Base-by-base conservation (phyloP, 2,888 invertebrate genomes). In the Eupithecia dodoneata region DNA sequence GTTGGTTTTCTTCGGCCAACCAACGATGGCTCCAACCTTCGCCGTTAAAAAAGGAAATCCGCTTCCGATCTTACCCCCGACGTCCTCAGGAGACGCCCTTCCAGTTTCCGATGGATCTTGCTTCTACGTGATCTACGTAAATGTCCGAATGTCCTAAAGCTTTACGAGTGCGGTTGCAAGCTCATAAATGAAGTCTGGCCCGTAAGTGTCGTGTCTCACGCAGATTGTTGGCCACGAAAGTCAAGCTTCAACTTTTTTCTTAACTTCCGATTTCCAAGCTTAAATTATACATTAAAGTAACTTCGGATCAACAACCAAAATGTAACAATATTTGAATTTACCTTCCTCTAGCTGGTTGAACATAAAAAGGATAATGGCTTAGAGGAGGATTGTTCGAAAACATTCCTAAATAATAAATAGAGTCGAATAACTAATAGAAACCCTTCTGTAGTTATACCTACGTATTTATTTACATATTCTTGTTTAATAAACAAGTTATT, bases 121-220 rank as follows among this genome's bases (percentile, higher is more conserved):
- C n/a, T 9, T 59, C 18, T 59, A 13, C 49, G 49, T 59, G 52
- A 52, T 52, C 49, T 52, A 52, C 49, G 49, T 15, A 52, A 52
- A 15, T 52, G 7, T 15, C n/a, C n/a, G n/a, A n/a, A n/a, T n/a
- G 7, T 15, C 2, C 15, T 15, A 42, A 18, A 44, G 15, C 66
- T 67, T 42, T 9, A n/a, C 45, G 4, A 69, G 45, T 47, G 69
- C 69, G n/a, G 69, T n/a, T 45, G 4, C 42, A 42, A 7, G 49
- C n/a, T 72, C 70, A 63, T 65, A 72, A 74, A 77, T 72, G 69
- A 72, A 72, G 74, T 52, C 67, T n/a, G 18, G 42, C n/a, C 67
- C 66, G 79, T 81, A 72, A 80, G 82, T 84, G 84, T 83, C 87
- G 87, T 86, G 86, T 80, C 76, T 81, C 87, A 87, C 85, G 87